A percentile compares a stretch with the other conserved stretches of the same genome.
phyloP scores from a whole-genome alignment of 2,113 vertebrate genomes.

The Ornithorhynchus anatinus region DNA sequence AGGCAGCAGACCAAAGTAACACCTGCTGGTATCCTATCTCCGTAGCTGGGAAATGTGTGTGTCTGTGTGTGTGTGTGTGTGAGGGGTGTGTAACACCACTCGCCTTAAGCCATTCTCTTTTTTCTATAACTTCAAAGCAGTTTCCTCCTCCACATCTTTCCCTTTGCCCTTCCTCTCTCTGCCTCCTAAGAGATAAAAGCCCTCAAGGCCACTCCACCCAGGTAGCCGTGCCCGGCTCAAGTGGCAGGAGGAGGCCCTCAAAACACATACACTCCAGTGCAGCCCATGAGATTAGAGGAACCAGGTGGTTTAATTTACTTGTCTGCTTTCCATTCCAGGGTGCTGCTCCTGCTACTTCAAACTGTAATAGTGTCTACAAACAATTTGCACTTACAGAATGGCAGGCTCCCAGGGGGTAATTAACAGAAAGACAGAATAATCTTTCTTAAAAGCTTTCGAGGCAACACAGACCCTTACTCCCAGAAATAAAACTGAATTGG shows the following conservation, averaged over 20 bases:
- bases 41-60: background rate
- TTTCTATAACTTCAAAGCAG: background rate
- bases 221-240: background rate
- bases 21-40: background rate
- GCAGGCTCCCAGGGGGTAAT: conserved; percentile 40
- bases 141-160: background rate
- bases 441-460: conserved; percentile 29
- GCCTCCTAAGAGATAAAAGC: background rate
- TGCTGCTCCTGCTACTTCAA: background rate
- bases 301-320: background rate
- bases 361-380: conserved; percentile 24
- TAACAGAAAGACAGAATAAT: conserved; percentile 15
- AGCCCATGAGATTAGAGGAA: background rate
- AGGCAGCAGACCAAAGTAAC: conserved; percentile 25
- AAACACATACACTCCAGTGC: background rate
- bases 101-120: too few species aligned
- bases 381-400: conserved; percentile 29
- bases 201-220: rapidly evolving
- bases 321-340: conserved; percentile 22
- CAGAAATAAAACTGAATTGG: conserved; percentile 7
- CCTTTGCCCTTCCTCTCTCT: background rate
- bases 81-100: too few species aligned
- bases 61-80: too few species aligned
- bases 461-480: background rate
- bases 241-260: too few species aligned